A percentile compares a stretch with the other conserved stretches of the same genome.
phyloP scores from a whole-genome alignment of 2,113 vertebrate species.

The Sander vitreus region DNA sequence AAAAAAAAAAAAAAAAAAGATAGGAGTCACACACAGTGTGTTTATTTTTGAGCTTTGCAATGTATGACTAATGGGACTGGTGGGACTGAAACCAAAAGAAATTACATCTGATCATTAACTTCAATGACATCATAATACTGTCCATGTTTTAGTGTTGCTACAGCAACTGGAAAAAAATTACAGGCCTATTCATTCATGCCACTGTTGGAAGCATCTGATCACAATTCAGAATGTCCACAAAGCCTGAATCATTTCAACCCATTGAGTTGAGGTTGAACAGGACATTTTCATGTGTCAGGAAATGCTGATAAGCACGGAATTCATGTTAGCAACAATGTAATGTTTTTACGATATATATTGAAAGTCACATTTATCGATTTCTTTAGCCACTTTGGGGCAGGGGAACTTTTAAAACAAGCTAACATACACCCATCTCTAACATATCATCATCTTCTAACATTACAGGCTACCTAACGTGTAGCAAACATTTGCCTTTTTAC shows the following conservation, averaged over 20 bases:
- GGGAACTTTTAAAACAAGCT: slow-evolving; percentile 2
- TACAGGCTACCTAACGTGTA: slow-evolving; percentile 2
- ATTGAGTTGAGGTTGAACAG: slow-evolving; percentile 2
- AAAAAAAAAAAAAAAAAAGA: slow-evolving; percentile 3
- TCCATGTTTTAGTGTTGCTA: slow-evolving; percentile 69
- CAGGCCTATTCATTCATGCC: slow-evolving; percentile 45
- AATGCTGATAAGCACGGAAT: not conserved
- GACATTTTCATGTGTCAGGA: slow-evolving; percentile 18
- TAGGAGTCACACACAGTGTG: not conserved
- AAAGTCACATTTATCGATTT: not conserved
- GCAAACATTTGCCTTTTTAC: not conserved
- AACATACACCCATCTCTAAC: not conserved
- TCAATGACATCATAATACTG: slow-evolving; percentile 62
- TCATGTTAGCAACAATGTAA: not conserved
- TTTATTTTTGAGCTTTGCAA: slow-evolving; percentile 7
- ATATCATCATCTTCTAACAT: not conserved
- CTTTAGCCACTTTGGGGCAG: not conserved
- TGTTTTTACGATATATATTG: slow-evolving; percentile 12
- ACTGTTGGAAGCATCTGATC: slow-evolving; percentile 68
- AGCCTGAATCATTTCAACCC: slow-evolving; percentile 28
- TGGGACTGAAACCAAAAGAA: slow-evolving; percentile 38
- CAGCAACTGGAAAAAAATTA: slow-evolving; percentile 79
- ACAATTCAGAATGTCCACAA: slow-evolving; percentile 48
- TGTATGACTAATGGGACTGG: slow-evolving; percentile 50
- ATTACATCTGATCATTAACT: slow-evolving; percentile 53